A percentile compares a stretch with the other conserved stretches of the same genome.
phyloP scores from a whole-genome alignment of 2,888 invertebrate genomes.

The Cryptophagus acutangulus region DNA sequence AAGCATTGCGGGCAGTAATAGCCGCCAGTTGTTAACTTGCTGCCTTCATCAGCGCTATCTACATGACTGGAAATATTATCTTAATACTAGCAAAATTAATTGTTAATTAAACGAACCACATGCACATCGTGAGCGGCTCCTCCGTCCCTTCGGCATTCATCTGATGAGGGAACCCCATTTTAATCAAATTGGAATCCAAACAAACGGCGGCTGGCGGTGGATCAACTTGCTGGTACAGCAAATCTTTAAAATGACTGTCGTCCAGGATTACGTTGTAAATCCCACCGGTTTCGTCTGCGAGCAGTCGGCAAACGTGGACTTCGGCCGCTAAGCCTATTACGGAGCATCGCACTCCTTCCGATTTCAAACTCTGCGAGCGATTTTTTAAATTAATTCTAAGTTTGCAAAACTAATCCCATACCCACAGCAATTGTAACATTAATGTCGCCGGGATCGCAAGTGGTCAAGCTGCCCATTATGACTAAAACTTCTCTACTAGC shows the following conservation, averaged over 20 bases:
- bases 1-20: conserved; percentile 94
- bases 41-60: conserved; percentile 65
- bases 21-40: conserved; percentile 68
- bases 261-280: conserved; percentile 83
- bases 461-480: conserved; percentile 89
- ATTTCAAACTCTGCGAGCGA: conserved; percentile 59
- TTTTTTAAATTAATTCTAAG: not conserved
- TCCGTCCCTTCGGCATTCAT: conserved; percentile 54
- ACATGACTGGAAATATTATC: conserved; percentile 67
- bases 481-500: conserved; percentile 91
- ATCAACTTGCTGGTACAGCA: conserved; percentile 61
- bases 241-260: conserved; percentile 69
- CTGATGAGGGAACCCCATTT: conserved; percentile 96
- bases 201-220: conserved; percentile 68
- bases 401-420: conserved; percentile 1
- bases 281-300: conserved; percentile 84
- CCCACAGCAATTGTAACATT: conserved; percentile 74
- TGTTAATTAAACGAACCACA: conserved; percentile 64
- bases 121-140: conserved; percentile 77
- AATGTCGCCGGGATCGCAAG: conserved; percentile 95
- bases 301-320: conserved; percentile 80
- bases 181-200: conserved; percentile 74
- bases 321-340: conserved; percentile 95
- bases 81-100: not conserved
- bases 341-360: conserved; percentile 83